Base-by-base conservation (phyloP, 2,113 vertebrate species). In the Uria lomvia region DNA sequence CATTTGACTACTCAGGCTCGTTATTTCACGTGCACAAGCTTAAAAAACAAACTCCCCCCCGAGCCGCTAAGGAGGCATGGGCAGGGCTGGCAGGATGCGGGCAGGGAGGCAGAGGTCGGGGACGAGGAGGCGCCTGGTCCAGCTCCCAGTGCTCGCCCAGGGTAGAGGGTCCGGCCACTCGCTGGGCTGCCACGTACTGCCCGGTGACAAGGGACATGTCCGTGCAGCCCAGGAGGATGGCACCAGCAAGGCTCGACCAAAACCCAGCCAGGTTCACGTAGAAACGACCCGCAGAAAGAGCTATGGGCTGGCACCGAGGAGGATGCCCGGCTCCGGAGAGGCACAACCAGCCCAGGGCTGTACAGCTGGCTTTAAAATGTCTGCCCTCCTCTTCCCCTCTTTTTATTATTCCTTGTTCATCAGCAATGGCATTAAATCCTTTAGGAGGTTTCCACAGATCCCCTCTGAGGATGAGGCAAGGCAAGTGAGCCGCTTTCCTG, bases 151-250 rank as follows among this genome's bases (percentile, higher is more conserved):
- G 12, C 65, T 45, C 8, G 1, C 55, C n/a, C 8, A 1, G 8
- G 11, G 13, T 29, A 15, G 19, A 26, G 42, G 47, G 6, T 53
- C 58, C 4, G 4, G 15, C 13, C 3, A 2, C n/a, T 73, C 9
- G 0, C 23, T 1, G 0, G 20, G 36, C 59, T 77, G 45, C 43
- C 9, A 2, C 1, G 0, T 26, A 11, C 43, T 14, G 11, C 27
- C 58, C 19, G 11, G 2, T 38, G 14, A 3, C 4, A 0, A 75
- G 43, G 32, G 53, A 20, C 68, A 43, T 6, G 1, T 49, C 50
- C 18, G 17, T 49, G 56, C 36, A 49, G n/a, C 13, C 3, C 2
- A 32, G 38, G 47, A 62, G 47, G 49, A 32, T 6, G 13, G 3
- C 73, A 49, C 13, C 80, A 68, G 43, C 73, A 74, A 58, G n/a